A percentile compares a stretch with the other conserved stretches of the same genome.
phyloP scores from a whole-genome alignment of 2,888 invertebrate genomes.

The Cheilosia pagana region DNA sequence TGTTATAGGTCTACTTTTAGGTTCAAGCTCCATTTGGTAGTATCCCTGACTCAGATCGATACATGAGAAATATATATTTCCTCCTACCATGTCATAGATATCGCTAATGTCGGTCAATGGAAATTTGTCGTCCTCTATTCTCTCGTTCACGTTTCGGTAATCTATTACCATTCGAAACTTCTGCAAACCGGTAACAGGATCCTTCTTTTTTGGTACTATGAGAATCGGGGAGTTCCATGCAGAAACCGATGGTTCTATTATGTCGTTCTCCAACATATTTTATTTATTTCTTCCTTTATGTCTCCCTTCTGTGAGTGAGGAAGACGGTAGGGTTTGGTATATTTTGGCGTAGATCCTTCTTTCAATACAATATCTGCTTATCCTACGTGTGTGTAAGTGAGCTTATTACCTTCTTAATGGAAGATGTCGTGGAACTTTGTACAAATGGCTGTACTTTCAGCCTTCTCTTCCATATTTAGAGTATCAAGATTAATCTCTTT shows the following conservation, averaged over 20 bases:
- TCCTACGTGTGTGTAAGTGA: no score
- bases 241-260: background rate
- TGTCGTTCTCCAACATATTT: no score
- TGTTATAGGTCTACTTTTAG: background rate
- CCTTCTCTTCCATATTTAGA: background rate
- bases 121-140: background rate
- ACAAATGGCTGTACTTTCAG: no score
- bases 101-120: background rate
- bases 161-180: background rate
- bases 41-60: constrained; percentile 1
- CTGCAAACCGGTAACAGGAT: background rate
- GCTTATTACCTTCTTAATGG: no score
- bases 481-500: background rate
- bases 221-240: no score
- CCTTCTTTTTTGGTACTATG: constrained; percentile 1
- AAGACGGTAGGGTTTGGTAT: no score
- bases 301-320: no score
- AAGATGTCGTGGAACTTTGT: no score
- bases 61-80: constrained; percentile 3
- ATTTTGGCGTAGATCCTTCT: no score
- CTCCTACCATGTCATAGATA: constrained; percentile 1
- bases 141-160: no score
- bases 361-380: no score
- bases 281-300: no score
- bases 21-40: background rate